phyloP scores from a whole-genome alignment of 2,888 invertebrate species.

The Melanophora roralis region DNA sequence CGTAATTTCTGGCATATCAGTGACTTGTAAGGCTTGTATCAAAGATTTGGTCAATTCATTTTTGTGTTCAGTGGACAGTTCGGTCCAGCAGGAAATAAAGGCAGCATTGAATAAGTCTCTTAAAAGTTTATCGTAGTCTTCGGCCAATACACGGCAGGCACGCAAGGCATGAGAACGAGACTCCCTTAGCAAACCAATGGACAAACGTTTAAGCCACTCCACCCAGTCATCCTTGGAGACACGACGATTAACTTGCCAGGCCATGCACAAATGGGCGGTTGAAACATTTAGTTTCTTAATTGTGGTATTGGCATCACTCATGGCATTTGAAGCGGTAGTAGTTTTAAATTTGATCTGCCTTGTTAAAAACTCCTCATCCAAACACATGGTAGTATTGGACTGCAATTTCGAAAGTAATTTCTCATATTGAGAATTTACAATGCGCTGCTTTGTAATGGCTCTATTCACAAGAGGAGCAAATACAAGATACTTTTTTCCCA shows the following conservation, averaged over 20 bases:
- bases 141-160: constrained; percentile 94
- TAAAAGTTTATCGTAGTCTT: constrained; percentile 96
- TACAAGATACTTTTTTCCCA: constrained; percentile 92
- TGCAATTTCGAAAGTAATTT: constrained; percentile 85
- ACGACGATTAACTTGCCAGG: constrained; percentile 93
- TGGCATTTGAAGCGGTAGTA: constrained; percentile 77
- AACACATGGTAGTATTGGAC: constrained; percentile 85
- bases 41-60: constrained; percentile 90
- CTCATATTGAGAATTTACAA: constrained; percentile 88
- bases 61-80: constrained; percentile 86
- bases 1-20: constrained; percentile 96
- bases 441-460: constrained; percentile 87
- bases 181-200: constrained; percentile 94
- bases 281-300: constrained; percentile 90
- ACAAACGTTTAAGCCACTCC: constrained; percentile 95
- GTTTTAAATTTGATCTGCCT: constrained; percentile 84
- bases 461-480: constrained; percentile 95
- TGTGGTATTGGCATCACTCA: constrained; percentile 58
- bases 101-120: constrained; percentile 98
- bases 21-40: constrained; percentile 92
- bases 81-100: constrained; percentile 99
- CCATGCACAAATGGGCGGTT: constrained; percentile 89
- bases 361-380: constrained; percentile 85
- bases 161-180: constrained; percentile 96
- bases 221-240: constrained; percentile 99